Evolutionary conservation across 2,797 vertebrate species (phyloP), one percentile per base, ranked within the genome.

Genomic region (Tiaroga cobitis): DNA sequence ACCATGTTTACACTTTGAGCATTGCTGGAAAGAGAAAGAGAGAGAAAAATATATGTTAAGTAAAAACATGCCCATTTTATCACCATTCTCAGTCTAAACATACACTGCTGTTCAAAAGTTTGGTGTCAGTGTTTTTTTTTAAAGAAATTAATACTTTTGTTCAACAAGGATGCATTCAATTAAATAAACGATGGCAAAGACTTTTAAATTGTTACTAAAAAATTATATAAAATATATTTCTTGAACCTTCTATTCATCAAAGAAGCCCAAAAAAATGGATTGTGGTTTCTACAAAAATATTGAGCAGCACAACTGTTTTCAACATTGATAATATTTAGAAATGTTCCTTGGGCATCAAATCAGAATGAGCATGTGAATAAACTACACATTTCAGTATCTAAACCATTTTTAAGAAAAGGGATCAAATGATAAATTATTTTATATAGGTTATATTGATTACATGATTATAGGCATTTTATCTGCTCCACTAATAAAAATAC

Each of bases 1-100:
- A 99, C 98, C 98, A 68, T 99, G 98, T 95, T 99, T 99, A 93
- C 98, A 99, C 94, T 99, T 99, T 93, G 98, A 99, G 94, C 98
- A 99, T 99, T 99, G 98, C 98, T 99, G 95, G 2, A 54, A 32
- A 70, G 19, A 82, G 8, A 67, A 16, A 85, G 0, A 72, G 21
- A 74, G 39, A 32, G 7, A 24, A 54, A 65, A 49, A 80, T 0
- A 70, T 7, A 59, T 29, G 29, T 15, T 79, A 0, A 70, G 65
- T 26, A 34, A 56, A 51, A 37, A 73, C 9, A 70, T 49, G 37
- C 15, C 16, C 72, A 32, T 46, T 49, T 41, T 1, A 49, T 21
- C n/a, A 49, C 5, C n/a, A 75, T 74, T 29, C 39, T 32, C 18
- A 68, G 29, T n/a, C n/a, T 43, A 9, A 51, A 49, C 77, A 41